phyloP scores from a whole-genome alignment of 2,797 vertebrate genomes.

The Hydrocynus forskahlii region DNA sequence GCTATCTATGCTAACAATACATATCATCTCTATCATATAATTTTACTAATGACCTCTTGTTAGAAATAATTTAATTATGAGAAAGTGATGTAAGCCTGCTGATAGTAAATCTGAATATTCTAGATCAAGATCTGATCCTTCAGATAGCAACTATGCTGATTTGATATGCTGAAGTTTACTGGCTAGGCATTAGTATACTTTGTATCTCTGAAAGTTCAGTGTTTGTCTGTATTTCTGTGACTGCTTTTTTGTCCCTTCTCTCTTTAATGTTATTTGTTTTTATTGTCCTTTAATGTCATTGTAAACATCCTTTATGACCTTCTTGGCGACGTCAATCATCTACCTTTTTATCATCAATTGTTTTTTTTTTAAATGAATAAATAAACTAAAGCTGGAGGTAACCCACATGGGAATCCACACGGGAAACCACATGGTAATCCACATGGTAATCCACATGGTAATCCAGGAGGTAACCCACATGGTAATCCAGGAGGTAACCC shows the following conservation, averaged over 20 bases:
- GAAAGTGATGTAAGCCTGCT: neutral
- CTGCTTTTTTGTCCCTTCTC: slow-evolving; percentile 7
- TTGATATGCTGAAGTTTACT: no score
- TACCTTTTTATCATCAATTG: slow-evolving; percentile 17
- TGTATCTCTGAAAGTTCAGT: slow-evolving; percentile 44
- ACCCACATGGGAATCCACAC: slow-evolving; percentile 22
- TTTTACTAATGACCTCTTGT: slow-evolving; percentile 8
- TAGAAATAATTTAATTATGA: neutral
- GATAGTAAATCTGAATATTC: neutral
- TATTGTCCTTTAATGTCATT: slow-evolving; percentile 30
- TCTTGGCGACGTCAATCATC: slow-evolving; percentile 30
- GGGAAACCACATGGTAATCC: neutral
- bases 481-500: neutral
- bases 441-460: neutral
- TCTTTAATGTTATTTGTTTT: slow-evolving; percentile 37
- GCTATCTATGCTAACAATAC: neutral
- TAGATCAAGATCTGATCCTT: neutral
- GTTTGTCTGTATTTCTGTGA: slow-evolving; percentile 53
- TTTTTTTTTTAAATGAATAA: neutral
- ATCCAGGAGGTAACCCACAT: neutral
- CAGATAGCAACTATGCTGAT: neutral
- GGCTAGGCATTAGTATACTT: slow-evolving; percentile 17
- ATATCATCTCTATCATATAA: neutral
- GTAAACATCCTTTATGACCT: slow-evolving; percentile 35
- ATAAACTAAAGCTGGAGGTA: slow-evolving; percentile 41